Percentiles rank a stretch among this genome's conserved stretches.
Evolutionary conservation across 2,888 invertebrate species (phyloP).

Genomic region (Andrena hattorfiana): DNA sequence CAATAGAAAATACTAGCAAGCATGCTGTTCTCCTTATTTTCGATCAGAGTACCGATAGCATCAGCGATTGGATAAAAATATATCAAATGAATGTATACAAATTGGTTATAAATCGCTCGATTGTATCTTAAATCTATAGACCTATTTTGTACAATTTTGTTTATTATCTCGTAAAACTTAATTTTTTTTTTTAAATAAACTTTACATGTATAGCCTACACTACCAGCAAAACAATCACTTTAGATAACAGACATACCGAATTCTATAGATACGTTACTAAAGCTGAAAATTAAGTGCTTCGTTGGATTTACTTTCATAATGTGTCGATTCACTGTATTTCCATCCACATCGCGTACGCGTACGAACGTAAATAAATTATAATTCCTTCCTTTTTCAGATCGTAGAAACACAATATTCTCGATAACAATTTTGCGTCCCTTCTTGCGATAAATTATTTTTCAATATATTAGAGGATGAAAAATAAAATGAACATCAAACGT

Average conservation of each 20-base stretch:
- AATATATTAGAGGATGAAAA: neutral
- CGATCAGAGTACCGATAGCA: slow-evolving; percentile 23
- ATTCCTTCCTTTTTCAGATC: neutral
- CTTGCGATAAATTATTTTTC: neutral
- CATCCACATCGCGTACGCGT: neutral
- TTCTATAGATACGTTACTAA: slow-evolving; percentile 1
- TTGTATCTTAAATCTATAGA: slow-evolving; percentile 33
- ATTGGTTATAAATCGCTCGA: slow-evolving; percentile 29
- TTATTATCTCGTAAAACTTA: slow-evolving; percentile 19
- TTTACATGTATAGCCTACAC: slow-evolving; percentile 15
- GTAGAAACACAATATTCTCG: neutral
- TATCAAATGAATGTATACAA: slow-evolving; percentile 32
- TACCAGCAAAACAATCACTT: neutral
- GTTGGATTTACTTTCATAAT: slow-evolving; percentile 13
- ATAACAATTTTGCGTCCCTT: neutral
- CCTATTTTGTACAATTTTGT: slow-evolving; percentile 35
- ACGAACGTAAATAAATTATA: neutral
- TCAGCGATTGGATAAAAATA: slow-evolving; percentile 29
- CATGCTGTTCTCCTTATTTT: slow-evolving; percentile 8
- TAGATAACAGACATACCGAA: slow-evolving; percentile 10
- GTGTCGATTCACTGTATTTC: slow-evolving; percentile 26
- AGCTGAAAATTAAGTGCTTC: slow-evolving; percentile 20
- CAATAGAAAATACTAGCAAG: slow-evolving; percentile 11
- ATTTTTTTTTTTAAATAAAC: neutral
- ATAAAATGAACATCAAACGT: neutral